phyloP scores from a whole-genome alignment of 2,888 invertebrate genomes.

The Apamea crenata region DNA sequence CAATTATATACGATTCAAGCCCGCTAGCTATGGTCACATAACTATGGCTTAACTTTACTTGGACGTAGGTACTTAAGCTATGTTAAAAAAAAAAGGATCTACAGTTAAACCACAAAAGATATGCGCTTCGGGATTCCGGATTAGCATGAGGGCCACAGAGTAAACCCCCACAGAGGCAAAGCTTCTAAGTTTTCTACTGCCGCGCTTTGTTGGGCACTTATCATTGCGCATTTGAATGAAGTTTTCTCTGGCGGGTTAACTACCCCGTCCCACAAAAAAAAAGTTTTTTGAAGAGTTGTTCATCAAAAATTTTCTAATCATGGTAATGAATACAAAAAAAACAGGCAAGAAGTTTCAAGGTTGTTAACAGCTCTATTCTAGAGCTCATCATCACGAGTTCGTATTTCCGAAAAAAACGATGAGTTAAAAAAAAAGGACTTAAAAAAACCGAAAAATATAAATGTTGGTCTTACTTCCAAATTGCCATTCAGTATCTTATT shows the following conservation, averaged over 20 bases:
- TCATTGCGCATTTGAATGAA: neutral
- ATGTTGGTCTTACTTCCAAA: conserved; percentile 77
- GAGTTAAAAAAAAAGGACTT: no score
- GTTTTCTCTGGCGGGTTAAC: neutral
- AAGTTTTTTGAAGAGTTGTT: neutral
- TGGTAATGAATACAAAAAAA: neutral
- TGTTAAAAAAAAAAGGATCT: neutral
- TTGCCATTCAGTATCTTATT: conserved; percentile 81
- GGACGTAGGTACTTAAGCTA: neutral
- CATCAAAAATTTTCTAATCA: neutral
- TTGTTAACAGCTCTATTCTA: neutral
- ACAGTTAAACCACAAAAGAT: neutral
- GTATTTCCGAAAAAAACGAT: neutral
- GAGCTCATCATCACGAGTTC: neutral
- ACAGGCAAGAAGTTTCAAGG: neutral
- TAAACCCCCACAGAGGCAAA: no score
- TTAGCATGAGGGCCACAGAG: neutral
- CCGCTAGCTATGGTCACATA: neutral
- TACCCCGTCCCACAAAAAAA: neutral
- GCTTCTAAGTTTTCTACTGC: neutral
- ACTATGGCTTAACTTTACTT: neutral
- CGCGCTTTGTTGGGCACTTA: neutral
- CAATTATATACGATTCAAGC: neutral
- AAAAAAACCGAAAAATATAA: neutral
- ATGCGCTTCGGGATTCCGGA: no score